Percentiles rank a stretch among this genome's conserved stretches.
Conservation (phyloP, 1,140 invertebrate species). For the Riptortus pedestris region DNA sequence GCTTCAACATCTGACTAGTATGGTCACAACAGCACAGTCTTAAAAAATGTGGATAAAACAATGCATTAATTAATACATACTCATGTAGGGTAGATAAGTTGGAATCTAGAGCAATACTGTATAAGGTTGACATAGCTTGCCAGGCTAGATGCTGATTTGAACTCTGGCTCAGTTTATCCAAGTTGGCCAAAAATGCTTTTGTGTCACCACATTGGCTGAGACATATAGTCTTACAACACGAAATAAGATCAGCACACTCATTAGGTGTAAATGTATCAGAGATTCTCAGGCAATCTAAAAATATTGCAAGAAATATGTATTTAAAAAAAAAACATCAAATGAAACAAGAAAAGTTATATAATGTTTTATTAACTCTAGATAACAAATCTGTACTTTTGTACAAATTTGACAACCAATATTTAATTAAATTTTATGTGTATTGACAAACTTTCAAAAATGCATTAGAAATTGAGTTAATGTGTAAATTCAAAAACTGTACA, state of each 20-base stretch:
- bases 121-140: not conserved
- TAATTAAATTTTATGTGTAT: not conserved
- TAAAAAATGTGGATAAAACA: too few species aligned
- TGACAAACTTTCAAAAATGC: not conserved
- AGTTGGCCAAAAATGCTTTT: not conserved
- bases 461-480: too few species aligned
- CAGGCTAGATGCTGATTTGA: not conserved
- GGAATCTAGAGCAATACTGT: constrained; percentile 5
- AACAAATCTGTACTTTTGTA: too few species aligned
- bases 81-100: constrained; percentile 1
- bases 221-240: not conserved
- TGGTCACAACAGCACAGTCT: too few species aligned
- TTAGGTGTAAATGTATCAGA: not conserved
- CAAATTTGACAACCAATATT: not conserved
- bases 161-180: constrained; percentile 1
- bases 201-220: not conserved
- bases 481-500: too few species aligned
- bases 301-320: not conserved
- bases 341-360: not conserved
- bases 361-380: not conserved
- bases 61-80: not conserved
- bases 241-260: not conserved
- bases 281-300: not conserved
- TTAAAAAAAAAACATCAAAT: not conserved
- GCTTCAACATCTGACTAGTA: too few species aligned